Conservation (phyloP, 2,797 vertebrate species). For the Megaceryle alcyon region DNA sequence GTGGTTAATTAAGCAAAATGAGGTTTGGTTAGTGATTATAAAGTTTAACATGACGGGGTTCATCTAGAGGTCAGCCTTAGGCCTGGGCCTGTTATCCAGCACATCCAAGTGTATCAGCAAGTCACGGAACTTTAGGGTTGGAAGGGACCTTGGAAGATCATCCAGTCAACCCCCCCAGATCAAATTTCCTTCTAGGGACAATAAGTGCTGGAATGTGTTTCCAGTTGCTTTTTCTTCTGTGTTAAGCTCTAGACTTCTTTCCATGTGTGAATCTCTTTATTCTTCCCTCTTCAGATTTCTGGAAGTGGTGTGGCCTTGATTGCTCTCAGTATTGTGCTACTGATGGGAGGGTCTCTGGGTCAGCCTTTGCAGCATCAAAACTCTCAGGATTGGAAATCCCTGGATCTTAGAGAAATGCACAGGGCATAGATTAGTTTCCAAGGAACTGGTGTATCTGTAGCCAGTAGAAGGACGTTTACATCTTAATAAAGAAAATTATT, state of each 20-base stretch:
- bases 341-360: neutral
- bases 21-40: too few relatives aligned
- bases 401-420: neutral
- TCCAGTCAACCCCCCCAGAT: neutral
- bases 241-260: neutral
- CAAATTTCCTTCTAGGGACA: neutral
- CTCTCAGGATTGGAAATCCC: neutral
- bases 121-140: too few relatives aligned
- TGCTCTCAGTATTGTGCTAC: neutral
- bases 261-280: neutral
- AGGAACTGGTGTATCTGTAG: neutral
- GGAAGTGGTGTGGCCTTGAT: neutral
- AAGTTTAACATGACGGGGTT: too few relatives aligned
- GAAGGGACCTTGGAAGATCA: too few relatives aligned
- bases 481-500: neutral
- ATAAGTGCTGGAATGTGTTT: neutral
- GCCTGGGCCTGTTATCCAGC: too few relatives aligned
- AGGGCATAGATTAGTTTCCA: neutral
- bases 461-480: neutral
- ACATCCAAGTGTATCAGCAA: too few relatives aligned
- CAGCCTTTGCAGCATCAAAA: neutral
- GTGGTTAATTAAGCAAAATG: too few relatives aligned
- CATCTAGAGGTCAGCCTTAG: too few relatives aligned
- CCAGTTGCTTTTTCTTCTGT: neutral
- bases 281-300: neutral